A percentile compares a stretch with the other conserved stretches of the same genome.
Conservation (phyloP, 2,888 invertebrate genomes). For the Paralinhomoeus sp. region DNA sequence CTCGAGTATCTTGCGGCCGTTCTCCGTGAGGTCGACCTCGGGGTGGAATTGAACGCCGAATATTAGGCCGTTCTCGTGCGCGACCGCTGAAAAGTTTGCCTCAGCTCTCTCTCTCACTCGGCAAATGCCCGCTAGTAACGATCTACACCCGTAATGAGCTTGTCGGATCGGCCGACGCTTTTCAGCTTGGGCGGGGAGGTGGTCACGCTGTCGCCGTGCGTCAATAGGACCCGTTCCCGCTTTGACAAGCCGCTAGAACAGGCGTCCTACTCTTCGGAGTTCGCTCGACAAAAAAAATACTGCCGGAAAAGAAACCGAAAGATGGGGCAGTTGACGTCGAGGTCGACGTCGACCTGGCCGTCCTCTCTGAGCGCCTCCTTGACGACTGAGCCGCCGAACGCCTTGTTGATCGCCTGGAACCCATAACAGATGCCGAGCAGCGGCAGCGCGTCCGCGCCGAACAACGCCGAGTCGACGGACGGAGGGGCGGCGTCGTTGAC, state of each 20-base stretch:
- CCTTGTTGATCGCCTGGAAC: slow-evolving; percentile 82
- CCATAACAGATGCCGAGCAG: slow-evolving; percentile 93
- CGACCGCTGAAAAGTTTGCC: slow-evolving; percentile 41
- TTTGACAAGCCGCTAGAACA: neutral
- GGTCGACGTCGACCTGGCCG: slow-evolving; percentile 66
- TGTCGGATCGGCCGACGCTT: slow-evolving; percentile 44
- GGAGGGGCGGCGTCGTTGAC: slow-evolving; percentile 86
- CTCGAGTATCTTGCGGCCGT: slow-evolving; percentile 64
- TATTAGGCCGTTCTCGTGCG: slow-evolving; percentile 62
- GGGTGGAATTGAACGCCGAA: slow-evolving; percentile 98
- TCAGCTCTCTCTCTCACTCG: too few relatives aligned
- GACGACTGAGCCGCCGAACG: slow-evolving; percentile 73
- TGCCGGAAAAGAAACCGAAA: neutral
- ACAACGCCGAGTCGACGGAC: slow-evolving; percentile 76
- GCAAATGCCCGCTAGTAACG: too few relatives aligned
- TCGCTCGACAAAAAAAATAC: too few relatives aligned
- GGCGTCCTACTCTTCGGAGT: too few relatives aligned
- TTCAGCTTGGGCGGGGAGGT: slow-evolving; percentile 68
- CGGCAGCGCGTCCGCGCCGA: slow-evolving; percentile 34
- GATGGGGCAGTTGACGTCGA: slow-evolving; percentile 39
- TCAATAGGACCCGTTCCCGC: slow-evolving; percentile 49
- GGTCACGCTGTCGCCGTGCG: slow-evolving; percentile 88
- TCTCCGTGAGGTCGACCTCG: slow-evolving; percentile 77
- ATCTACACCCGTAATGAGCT: slow-evolving; percentile 29
- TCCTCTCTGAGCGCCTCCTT: slow-evolving; percentile 72